Percentiles rank a stretch among this genome's conserved stretches.
phyloP scores from a whole-genome alignment of 2,113 vertebrate species.

The Pagrus major region DNA sequence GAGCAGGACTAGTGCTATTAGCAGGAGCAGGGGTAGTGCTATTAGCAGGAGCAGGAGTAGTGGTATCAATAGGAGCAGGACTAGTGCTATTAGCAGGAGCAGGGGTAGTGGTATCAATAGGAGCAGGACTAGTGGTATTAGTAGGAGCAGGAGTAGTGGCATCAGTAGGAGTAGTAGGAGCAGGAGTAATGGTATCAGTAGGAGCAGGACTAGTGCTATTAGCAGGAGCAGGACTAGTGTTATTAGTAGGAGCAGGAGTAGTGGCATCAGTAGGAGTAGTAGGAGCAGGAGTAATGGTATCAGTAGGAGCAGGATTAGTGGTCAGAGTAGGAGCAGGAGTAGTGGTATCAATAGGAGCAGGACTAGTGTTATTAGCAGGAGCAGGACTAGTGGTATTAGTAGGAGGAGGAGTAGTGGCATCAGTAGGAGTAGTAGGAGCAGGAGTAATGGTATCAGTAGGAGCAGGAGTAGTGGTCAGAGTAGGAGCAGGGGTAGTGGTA shows the following conservation, averaged over 20 bases:
- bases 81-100: no score
- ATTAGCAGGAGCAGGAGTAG: neutral
- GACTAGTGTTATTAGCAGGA: neutral
- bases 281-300: neutral
- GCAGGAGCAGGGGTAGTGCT: neutral
- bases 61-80: neutral
- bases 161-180: accelerated
- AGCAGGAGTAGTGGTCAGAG: no score
- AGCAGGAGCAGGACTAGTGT: no score
- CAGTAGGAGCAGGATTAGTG: neutral
- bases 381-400: neutral
- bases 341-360: neutral
- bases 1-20: no score
- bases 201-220: neutral
- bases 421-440: no score
- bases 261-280: neutral
- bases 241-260: neutral
- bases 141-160: neutral
- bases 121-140: no score
- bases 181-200: neutral
- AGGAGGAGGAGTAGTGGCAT: no score
- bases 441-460: no score
- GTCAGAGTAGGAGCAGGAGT: accelerated
- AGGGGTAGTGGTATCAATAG: neutral
- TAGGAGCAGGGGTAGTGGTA: no score